phyloP scores from a whole-genome alignment of 1,140 invertebrate genomes.

The Penaeus japonicus region DNA sequence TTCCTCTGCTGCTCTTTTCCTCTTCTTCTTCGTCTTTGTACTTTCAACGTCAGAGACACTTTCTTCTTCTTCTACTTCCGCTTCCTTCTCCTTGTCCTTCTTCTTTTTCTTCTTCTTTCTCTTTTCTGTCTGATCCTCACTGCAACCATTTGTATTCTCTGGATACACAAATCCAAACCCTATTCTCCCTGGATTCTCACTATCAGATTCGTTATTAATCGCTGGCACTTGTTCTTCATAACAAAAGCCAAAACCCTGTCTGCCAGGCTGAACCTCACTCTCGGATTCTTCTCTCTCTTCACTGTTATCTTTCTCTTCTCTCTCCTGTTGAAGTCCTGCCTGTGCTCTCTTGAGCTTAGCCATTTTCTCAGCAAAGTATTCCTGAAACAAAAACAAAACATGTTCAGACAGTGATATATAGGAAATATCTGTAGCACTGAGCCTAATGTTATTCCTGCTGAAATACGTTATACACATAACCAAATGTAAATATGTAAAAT shows the following conservation, averaged over 20 bases:
- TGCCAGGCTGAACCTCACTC: no score
- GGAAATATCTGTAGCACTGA: no score
- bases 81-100: not conserved
- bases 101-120: not conserved
- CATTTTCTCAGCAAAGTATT: slow-evolving; percentile 47
- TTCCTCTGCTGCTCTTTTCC: no score
- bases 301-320: not conserved
- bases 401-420: not conserved
- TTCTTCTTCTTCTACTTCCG: not conserved
- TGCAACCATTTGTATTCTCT: not conserved
- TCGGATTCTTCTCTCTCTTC: no score
- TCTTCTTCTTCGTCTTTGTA: no score
- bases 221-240: no score
- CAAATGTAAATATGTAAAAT: no score
- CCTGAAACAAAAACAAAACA: not conserved
- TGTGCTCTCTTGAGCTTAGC: not conserved
- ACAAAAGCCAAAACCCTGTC: no score
- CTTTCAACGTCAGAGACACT: no score
- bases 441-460: no score
- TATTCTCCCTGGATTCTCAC: not conserved
- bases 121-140: not conserved
- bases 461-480: no score
- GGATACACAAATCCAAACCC: not conserved
- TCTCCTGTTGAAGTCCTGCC: not conserved
- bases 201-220: no score